Conservation (phyloP, 2,113 vertebrate species). For the Ceuthmochares aereus region DNA sequence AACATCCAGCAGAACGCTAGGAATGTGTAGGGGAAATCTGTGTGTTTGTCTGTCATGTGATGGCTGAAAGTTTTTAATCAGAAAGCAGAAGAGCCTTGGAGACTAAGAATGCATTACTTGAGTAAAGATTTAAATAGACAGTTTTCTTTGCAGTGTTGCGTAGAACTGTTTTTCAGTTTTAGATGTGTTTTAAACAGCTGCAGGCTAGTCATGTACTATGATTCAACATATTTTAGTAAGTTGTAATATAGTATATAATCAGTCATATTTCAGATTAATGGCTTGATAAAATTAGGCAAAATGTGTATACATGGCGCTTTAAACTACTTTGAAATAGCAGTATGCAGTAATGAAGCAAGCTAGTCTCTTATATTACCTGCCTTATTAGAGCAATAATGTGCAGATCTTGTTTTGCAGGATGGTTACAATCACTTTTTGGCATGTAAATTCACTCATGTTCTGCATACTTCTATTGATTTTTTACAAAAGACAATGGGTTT, state of each 20-base stretch:
- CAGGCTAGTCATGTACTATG: background rate
- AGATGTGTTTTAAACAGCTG: slow-evolving; percentile 15
- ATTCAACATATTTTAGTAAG: slow-evolving; percentile 19
- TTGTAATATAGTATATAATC: background rate
- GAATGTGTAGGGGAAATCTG: background rate
- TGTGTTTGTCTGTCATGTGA: background rate
- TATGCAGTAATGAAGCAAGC: slow-evolving; percentile 31
- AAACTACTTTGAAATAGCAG: slow-evolving; percentile 32
- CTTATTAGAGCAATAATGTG: slow-evolving; percentile 77
- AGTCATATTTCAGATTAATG: slow-evolving; percentile 58
- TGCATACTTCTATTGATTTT: slow-evolving; percentile 77
- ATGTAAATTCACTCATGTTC: slow-evolving; percentile 79
- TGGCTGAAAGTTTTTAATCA: background rate
- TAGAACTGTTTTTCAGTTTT: slow-evolving; percentile 8
- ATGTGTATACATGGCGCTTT: background rate
- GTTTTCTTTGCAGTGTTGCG: background rate
- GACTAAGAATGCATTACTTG: background rate
- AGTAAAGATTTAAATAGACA: background rate
- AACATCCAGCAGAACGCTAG: background rate
- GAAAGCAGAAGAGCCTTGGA: background rate
- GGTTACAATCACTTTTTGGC: slow-evolving; percentile 88
- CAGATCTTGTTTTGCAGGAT: slow-evolving; percentile 70
- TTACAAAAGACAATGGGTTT: slow-evolving; percentile 83
- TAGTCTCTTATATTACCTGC: slow-evolving; percentile 44
- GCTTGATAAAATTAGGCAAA: slow-evolving; percentile 45